Percentiles rank a stretch among this genome's conserved stretches.
phyloP scores from a whole-genome alignment of 1,140 invertebrate species.

The Augochlora pura region DNA sequence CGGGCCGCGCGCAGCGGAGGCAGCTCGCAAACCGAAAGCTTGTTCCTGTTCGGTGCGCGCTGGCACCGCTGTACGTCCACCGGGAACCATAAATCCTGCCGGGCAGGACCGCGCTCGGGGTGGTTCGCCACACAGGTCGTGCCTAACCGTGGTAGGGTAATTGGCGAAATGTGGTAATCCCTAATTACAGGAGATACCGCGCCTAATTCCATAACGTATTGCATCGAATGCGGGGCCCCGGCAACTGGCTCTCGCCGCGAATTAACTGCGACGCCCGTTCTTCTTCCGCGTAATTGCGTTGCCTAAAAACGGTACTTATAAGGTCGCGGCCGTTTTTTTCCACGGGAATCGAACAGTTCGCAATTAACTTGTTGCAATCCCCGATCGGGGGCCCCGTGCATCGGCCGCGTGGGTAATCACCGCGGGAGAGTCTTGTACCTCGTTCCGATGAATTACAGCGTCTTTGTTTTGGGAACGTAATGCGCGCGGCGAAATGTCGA shows the following conservation, averaged over 20 bases:
- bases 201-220: constrained; percentile 57
- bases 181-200: constrained; percentile 59
- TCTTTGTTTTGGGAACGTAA: not conserved
- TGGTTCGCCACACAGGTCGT: constrained; percentile 70
- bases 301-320: constrained; percentile 16
- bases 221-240: constrained; percentile 29
- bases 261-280: constrained; percentile 6
- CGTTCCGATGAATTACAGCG: not conserved
- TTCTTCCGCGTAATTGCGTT: constrained; percentile 11
- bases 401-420: not conserved
- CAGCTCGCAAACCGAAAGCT: constrained; percentile 45
- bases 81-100: constrained; percentile 67
- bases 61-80: constrained; percentile 38
- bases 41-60: constrained; percentile 52
- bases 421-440: not conserved
- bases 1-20: constrained; percentile 12
- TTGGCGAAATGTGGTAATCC: constrained; percentile 66
- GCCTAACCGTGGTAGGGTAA: constrained; percentile 65
- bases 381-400: not conserved
- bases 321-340: not conserved
- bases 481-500: not conserved
- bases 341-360: not conserved
- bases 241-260: not conserved
- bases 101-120: constrained; percentile 45
- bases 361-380: not conserved